Evolutionary conservation across 1,140 invertebrate species (phyloP).

Genomic region (Whitmania pigra): DNA sequence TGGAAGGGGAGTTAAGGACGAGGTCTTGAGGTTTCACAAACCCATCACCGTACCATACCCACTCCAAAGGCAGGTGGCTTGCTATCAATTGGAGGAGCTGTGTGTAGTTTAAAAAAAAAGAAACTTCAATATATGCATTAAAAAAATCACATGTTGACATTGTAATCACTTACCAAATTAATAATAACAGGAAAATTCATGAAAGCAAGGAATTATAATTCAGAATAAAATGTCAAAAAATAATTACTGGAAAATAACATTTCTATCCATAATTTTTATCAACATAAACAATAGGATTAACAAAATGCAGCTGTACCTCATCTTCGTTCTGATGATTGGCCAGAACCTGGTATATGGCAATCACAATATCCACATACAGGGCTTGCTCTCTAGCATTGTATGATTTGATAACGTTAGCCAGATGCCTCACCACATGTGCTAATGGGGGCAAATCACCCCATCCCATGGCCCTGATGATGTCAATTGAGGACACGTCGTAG

Average conservation of each 20-base stretch:
- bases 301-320: neutral
- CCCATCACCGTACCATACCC: slow-evolving; percentile 24
- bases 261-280: too few relatives aligned
- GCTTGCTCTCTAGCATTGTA: slow-evolving; percentile 15
- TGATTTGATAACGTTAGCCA: slow-evolving; percentile 18
- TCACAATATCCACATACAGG: slow-evolving; percentile 15
- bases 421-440: slow-evolving; percentile 16
- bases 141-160: too few relatives aligned
- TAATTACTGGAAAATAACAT: too few relatives aligned
- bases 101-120: too few relatives aligned
- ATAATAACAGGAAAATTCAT: too few relatives aligned
- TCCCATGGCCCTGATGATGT: slow-evolving; percentile 4
- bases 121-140: too few relatives aligned
- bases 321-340: neutral
- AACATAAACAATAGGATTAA: too few relatives aligned
- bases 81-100: slow-evolving; percentile 9
- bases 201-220: too few relatives aligned
- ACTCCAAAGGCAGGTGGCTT: neutral
- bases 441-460: neutral
- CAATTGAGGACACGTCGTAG: neutral
- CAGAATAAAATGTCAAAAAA: too few relatives aligned
- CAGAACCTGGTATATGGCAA: slow-evolving; percentile 18
- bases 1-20: neutral
- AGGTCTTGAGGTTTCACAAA: slow-evolving; percentile 14
- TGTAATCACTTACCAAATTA: too few relatives aligned